phyloP scores from a whole-genome alignment of 1,140 invertebrate species.

The Plodia interpunctella region DNA sequence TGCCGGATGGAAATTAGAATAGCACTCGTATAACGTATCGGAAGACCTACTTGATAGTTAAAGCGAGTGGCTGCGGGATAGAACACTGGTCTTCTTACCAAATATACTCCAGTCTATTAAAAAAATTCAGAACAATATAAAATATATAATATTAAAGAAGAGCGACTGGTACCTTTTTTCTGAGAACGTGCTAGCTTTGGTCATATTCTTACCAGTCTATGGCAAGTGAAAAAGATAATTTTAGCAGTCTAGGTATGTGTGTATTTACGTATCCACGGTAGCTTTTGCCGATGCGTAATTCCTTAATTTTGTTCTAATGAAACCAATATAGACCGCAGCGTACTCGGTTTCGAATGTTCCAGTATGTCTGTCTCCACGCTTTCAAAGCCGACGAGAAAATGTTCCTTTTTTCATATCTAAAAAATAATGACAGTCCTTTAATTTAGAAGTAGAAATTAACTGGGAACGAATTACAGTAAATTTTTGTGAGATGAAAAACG shows the following conservation, averaged over 20 bases:
- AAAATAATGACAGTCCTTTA: background rate
- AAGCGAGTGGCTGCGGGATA: background rate
- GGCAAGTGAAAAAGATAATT: no score
- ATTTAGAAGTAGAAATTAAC: background rate
- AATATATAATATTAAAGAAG: no score
- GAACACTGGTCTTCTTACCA: background rate
- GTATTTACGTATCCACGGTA: no score
- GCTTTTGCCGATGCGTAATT: no score
- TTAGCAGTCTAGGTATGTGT: no score
- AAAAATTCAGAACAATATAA: no score
- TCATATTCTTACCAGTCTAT: no score
- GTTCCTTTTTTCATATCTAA: background rate
- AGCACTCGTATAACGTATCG: slow-evolving; percentile 12
- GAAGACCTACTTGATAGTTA: slow-evolving; percentile 15
- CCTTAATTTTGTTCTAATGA: no score
- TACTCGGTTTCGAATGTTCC: background rate
- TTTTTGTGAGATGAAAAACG: background rate
- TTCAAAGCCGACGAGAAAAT: slow-evolving; percentile 1
- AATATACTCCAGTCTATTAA: background rate
- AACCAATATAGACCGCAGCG: background rate
- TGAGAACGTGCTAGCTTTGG: no score
- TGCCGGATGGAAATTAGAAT: slow-evolving; percentile 11
- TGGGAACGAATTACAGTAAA: no score
- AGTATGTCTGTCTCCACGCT: background rate
- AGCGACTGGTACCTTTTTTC: no score